Evolutionary conservation across 2,113 vertebrate species (phyloP).

Genomic region (Thalassarche chlororhynchos): DNA sequence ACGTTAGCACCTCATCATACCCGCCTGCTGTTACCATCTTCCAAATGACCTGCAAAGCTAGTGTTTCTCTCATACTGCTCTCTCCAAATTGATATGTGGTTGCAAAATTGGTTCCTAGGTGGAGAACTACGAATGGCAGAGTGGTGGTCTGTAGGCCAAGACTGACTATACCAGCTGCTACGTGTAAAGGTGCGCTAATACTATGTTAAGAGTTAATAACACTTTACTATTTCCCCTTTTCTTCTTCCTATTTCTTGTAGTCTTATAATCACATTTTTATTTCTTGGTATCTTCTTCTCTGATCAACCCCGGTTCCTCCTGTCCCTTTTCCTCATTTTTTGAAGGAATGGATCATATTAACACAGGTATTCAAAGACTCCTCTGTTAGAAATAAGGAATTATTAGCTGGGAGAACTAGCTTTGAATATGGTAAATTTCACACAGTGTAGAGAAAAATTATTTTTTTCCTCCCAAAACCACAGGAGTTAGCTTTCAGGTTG

Average conservation of each 20-base stretch:
- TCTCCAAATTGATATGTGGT: neutral
- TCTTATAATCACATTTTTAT: neutral
- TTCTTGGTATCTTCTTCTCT: neutral
- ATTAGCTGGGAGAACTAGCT: neutral
- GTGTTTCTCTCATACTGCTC: neutral
- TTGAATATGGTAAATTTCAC: neutral
- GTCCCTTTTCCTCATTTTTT: neutral
- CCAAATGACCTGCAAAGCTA: neutral
- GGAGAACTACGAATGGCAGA: neutral
- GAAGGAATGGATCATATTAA: neutral
- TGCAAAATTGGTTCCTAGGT: neutral
- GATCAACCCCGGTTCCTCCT: neutral
- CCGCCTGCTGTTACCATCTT: neutral
- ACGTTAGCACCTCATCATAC: neutral
- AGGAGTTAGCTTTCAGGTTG: neutral
- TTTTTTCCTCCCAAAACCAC: neutral
- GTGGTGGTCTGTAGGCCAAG: neutral
- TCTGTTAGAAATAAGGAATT: neutral
- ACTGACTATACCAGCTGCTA: neutral
- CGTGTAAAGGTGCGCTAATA: rapidly evolving
- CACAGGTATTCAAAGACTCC: neutral
- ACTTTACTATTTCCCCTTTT: neutral
- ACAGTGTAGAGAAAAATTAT: neutral
- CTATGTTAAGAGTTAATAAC: neutral
- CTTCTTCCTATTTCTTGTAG: neutral